Conservation (phyloP, 2,797 vertebrate species). For the Syngnathus acus region DNA sequence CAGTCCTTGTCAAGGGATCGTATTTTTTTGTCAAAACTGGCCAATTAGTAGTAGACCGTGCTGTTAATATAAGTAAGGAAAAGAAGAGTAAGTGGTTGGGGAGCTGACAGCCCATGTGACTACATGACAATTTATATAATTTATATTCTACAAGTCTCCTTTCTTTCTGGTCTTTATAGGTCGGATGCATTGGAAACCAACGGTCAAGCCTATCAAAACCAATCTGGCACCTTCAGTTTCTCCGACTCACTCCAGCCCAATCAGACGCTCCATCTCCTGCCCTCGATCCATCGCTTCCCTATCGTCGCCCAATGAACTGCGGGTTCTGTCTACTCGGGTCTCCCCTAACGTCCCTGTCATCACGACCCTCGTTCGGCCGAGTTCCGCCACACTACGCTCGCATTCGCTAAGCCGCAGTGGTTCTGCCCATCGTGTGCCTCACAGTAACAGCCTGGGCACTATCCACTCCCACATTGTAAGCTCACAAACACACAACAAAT, state of each 20-base stretch:
- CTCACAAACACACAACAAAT: slow-evolving; percentile 13
- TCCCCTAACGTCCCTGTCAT: slow-evolving; percentile 44
- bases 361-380: slow-evolving; percentile 58
- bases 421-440: slow-evolving; percentile 72
- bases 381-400: slow-evolving; percentile 77
- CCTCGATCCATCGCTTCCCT: slow-evolving; percentile 90
- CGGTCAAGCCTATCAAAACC: slow-evolving; percentile 67
- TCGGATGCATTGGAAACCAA: slow-evolving; percentile 73
- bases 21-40: too few species aligned
- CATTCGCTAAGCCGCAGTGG: slow-evolving; percentile 87
- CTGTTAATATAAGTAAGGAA: too few species aligned
- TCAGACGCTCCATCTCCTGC: slow-evolving; percentile 91
- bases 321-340: slow-evolving; percentile 46
- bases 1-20: too few species aligned
- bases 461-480: slow-evolving; percentile 80
- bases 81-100: too few species aligned
- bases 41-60: too few species aligned
- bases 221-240: slow-evolving; percentile 65
- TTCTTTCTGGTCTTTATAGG: slow-evolving; percentile 48
- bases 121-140: too few species aligned
- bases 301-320: slow-evolving; percentile 72
- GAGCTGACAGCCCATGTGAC: background rate
- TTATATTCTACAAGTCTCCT: slow-evolving; percentile 11
- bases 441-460: slow-evolving; percentile 72
- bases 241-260: slow-evolving; percentile 72